Evolutionary conservation across 2,113 vertebrate genomes (phyloP).

Genomic region (Tachysurus vachellii): DNA sequence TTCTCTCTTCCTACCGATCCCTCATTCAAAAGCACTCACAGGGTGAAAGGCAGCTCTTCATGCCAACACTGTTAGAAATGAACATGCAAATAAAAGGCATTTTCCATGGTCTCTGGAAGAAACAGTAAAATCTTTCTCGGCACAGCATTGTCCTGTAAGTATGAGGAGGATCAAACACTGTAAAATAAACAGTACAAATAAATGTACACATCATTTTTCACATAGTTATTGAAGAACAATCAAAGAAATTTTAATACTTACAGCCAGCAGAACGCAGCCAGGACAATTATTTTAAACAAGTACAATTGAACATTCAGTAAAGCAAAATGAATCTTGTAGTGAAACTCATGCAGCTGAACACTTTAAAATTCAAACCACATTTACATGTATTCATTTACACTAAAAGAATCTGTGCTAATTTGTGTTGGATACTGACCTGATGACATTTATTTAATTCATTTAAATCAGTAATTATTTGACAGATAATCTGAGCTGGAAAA

Average conservation of each 20-base stretch:
- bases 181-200: not conserved
- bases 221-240: not conserved
- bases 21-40: not conserved
- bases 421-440: not conserved
- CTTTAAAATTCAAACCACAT: not conserved
- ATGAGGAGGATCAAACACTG: not conserved
- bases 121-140: constrained; percentile 3
- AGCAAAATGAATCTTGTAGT: not conserved
- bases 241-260: constrained; percentile 6
- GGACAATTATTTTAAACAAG: not conserved
- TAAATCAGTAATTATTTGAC: not conserved
- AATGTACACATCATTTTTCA: not conserved
- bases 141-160: not conserved
- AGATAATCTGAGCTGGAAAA: not conserved
- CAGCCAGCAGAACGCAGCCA: constrained; percentile 16
- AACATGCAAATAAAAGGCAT: not conserved
- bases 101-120: not conserved
- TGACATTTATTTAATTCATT: not conserved
- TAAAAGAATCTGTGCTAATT: not conserved
- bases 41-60: not conserved
- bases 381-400: constrained; percentile 9
- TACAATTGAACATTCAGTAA: not conserved
- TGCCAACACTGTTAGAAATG: not conserved
- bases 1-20: not conserved
- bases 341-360: not conserved